Evolutionary conservation across 2,888 invertebrate species (phyloP), one percentile per base, ranked within the genome.

Genomic region (Tiliacea citrago): DNA sequence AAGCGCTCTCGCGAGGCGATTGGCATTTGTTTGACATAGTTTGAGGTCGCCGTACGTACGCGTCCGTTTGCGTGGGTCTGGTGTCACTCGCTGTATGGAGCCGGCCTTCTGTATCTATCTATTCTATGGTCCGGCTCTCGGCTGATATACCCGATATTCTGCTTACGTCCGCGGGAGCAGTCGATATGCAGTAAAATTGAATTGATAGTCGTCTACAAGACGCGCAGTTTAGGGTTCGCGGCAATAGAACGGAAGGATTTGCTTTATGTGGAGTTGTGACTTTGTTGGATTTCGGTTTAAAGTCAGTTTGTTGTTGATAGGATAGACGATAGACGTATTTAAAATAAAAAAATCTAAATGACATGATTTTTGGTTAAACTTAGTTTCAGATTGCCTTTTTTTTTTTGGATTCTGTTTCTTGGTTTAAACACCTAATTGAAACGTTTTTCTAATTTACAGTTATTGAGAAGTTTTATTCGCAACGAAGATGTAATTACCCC

Each of bases 151-250:
- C 85, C 82, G 68, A 72, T 61, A 78, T 85, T 82, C 82, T 86
- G 91, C 91, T 90, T 86, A 90, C 88, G 79, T 74, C 73, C 66
- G 78, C 86, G 70, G 75, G 80, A 84, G 75, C 83, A 87, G 78
- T 89, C 90, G 87, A 91, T 91, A 88, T 90, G 90, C 92, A 91
- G 90, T 91, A 88, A 91, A 91, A 83, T 89, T 86, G 86, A 88
- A 89, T 87, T 87, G 88, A 85, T 88, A 73, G 82, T 86, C 77
- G 83, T 81, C 77, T 78, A 73, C 66, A 79, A 77, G 79, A 72
- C 73, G 76, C 77, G 77, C 76, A 82, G 87, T 84, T 84, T 81
- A 74, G 84, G 84, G 73, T 69, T 74, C 74, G 86, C 73, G 79
- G 75, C 81, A 79, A 79, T 76, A 74, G 75, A 83, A 79, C 51